Percentiles rank a stretch among this genome's conserved stretches.
Evolutionary conservation across 2,888 invertebrate species (phyloP).

Genomic region (Myathropa florea): DNA sequence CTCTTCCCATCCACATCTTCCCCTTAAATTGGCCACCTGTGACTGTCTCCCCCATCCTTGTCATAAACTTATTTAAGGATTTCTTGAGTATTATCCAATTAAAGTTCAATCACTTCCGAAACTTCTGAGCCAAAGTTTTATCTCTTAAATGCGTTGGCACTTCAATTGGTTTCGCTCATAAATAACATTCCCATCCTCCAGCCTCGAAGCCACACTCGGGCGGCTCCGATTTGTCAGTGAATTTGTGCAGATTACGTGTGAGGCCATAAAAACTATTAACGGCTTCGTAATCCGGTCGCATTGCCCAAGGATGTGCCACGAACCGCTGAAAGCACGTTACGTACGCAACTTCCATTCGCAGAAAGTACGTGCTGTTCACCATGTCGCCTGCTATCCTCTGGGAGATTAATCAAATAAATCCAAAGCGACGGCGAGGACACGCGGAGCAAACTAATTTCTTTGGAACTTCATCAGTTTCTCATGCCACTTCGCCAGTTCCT

Average conservation of each 20-base stretch:
- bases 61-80: neutral
- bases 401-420: neutral
- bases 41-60: neutral
- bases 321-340: neutral
- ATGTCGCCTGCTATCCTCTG: neutral
- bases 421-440: neutral
- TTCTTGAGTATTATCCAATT: neutral
- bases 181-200: neutral
- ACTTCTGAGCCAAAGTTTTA: neutral
- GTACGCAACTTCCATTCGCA: neutral
- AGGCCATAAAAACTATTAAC: neutral
- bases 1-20: no score
- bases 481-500: no score
- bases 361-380: neutral
- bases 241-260: neutral
- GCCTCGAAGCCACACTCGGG: neutral
- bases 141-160: neutral
- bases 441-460: neutral
- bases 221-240: neutral
- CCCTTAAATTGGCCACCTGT: no score
- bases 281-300: neutral
- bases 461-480: neutral
- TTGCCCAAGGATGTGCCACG: neutral
- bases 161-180: neutral
- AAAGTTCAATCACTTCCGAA: neutral